Conservation (phyloP, 2,888 invertebrate species). For the Theodoxus fluviatilis region DNA sequence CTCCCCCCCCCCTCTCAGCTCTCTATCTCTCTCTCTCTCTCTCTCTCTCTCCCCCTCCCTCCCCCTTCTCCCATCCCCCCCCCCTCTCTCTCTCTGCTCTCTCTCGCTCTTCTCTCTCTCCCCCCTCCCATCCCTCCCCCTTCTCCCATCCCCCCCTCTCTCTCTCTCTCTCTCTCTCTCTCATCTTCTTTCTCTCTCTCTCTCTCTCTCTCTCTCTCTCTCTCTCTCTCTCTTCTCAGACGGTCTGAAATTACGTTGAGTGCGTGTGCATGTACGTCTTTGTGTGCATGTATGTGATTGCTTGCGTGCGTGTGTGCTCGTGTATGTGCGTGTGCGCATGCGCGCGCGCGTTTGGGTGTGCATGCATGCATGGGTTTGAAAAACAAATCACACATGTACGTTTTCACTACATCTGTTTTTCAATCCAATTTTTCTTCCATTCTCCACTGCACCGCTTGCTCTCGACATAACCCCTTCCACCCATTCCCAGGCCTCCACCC, state of each 20-base stretch:
- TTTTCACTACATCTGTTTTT: no score
- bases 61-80: neutral
- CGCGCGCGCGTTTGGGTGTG: no score
- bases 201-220: slow-evolving; percentile 20
- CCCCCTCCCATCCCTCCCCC: neutral
- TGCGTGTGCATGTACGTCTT: neutral
- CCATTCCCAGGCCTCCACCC: no score
- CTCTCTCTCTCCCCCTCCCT: no score
- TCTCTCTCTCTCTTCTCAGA: neutral
- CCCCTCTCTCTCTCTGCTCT: slow-evolving; percentile 15
- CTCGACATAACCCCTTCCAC: no score
- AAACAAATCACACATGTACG: no score
- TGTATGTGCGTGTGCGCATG: no score
- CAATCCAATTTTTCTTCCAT: no score
- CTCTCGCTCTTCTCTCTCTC: neutral
- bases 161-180: slow-evolving; percentile 13
- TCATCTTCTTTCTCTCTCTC: neutral
- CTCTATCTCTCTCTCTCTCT: neutral
- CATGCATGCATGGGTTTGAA: no score
- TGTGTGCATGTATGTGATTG: neutral
- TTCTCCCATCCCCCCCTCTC: neutral
- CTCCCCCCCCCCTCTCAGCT: neutral
- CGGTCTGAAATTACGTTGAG: neutral
- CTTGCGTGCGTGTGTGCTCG: neutral
- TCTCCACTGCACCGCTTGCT: no score